Evolutionary conservation across 2,797 vertebrate genomes (phyloP).

Genomic region (Amblyopsis hoosieri): DNA sequence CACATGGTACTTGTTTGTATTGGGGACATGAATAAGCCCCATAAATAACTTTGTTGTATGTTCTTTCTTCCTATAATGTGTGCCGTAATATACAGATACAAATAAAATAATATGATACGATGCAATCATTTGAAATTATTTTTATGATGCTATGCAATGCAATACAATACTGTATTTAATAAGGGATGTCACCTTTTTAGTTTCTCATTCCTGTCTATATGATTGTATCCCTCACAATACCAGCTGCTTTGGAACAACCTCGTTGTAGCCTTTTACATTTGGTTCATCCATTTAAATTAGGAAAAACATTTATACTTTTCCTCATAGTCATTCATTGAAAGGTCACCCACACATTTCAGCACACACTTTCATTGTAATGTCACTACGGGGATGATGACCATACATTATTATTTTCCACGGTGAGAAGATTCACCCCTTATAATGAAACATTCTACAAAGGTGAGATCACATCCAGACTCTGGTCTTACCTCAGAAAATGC

Average conservation of each 20-base stretch:
- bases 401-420: background rate
- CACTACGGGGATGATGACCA: background rate
- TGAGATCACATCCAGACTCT: slow-evolving; percentile 13
- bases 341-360: background rate
- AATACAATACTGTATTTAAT: background rate
- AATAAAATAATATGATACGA: background rate
- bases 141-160: background rate
- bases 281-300: background rate
- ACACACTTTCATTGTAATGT: no score
- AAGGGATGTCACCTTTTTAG: no score
- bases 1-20: background rate
- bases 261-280: background rate
- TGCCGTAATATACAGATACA: no score
- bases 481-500: slow-evolving; percentile 23
- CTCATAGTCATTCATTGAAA: background rate
- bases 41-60: no score
- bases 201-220: background rate
- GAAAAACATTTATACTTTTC: background rate
- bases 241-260: no score
- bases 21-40: background rate
- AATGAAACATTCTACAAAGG: background rate
- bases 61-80: no score
- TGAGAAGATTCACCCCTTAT: background rate
- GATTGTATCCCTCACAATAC: no score
- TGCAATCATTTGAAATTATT: background rate